Evolutionary conservation across 23 tunicate genomes (phyloP), one percentile per base, ranked within the genome.

Genomic region (Clavelina lepadiformis): DNA sequence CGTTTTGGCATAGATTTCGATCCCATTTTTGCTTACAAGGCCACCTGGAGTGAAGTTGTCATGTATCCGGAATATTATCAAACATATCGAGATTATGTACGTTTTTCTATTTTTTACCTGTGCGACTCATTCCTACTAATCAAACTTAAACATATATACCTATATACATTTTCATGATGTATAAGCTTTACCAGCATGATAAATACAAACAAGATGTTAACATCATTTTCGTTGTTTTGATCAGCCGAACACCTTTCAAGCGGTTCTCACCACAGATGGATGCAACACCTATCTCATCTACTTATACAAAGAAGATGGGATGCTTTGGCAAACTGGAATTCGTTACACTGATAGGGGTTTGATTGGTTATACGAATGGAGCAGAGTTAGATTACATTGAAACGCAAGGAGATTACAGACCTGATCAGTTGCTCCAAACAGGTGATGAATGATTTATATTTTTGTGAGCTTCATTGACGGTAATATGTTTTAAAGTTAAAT

Each of bases 181-280:
- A n/a, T n/a, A n/a, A n/a, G n/a, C n/a, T n/a, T n/a, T n/a, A n/a
- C n/a, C n/a, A n/a, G n/a, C n/a, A n/a, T n/a, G n/a, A n/a, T n/a
- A n/a, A n/a, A n/a, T n/a, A n/a, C n/a, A n/a, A n/a, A n/a, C n/a
- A n/a, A n/a, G n/a, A n/a, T n/a, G n/a, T n/a, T n/a, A n/a, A n/a
- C n/a, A n/a, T n/a, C n/a, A n/a, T n/a, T n/a, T n/a, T n/a, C n/a
- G n/a, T n/a, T n/a, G n/a, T n/a, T n/a, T n/a, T n/a, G n/a, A n/a
- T n/a, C 75, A 78, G 84, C 75, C 75, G 5, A 78, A 75, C 69
- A 78, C 84, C 2, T 78, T 78, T 28, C 84, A 78, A 78, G 75
- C 75, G 22, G 62, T 78, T 31, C 49, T 78, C 0, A 51, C 75
- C 31, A 46, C 68, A 7, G 84, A 78, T 33, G 75, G 84, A 57